Evolutionary conservation across 2,888 invertebrate species (phyloP), one percentile per base, ranked within the genome.

Genomic region (Phengaris alcon): DNA sequence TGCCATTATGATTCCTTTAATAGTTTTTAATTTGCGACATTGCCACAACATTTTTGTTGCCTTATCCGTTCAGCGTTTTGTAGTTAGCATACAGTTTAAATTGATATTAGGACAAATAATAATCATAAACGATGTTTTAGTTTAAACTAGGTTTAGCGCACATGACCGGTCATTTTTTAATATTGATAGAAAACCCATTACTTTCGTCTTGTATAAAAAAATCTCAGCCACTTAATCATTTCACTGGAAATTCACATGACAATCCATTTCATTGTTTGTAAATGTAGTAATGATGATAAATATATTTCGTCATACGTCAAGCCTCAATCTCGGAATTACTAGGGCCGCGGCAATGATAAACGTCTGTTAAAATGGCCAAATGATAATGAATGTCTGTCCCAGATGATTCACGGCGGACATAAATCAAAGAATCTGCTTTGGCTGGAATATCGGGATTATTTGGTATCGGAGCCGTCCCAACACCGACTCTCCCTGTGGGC

Each of bases 381-480:
- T 22, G 46, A 48, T 44, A 55, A 75, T 69, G 46, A 70, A 75
- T 69, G 52, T 57, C 70, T 64, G 57, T 76, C 76, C 55, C 70
- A 48, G 74, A 78, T 78, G 69, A 75, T 76, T 78, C 68, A 78
- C 75, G 70, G 68, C 59, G 75, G 76, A 48, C 72, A 77, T 76
- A 77, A 77, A 77, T 78, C 78, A 77, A 75, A 74, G 75, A 68
- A 68, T 15, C 75, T 57, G 73, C 59, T 75, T 59, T 76, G 76
- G 72, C 76, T 75, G 77, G 76, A 77, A 78, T 74, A 74, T 77
- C 75, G 77, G 75, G 59, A 78, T 77, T 77, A 79, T 79, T 76
- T 35, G 76, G 75, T 77, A 75, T 64, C 75, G 48, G 74, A 75
- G 72, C 73, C 64, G 77, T 69, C 75, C 75, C 46, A 54, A 46